Conservation (phyloP, 2,113 vertebrate genomes). For the Notarius quadriscutis region DNA sequence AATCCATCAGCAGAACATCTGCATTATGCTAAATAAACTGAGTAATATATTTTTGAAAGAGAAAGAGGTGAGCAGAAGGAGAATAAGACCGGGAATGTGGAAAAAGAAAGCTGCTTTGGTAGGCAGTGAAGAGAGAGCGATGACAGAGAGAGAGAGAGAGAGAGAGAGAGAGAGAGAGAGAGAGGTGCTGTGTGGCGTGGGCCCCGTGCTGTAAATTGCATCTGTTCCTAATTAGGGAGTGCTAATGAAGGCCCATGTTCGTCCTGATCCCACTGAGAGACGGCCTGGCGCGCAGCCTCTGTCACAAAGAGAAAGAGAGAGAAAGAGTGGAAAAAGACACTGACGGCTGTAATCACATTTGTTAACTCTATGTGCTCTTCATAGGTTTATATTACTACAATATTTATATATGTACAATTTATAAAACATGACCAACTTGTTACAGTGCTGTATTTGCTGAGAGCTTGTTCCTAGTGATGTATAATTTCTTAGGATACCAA, state of each 20-base stretch:
- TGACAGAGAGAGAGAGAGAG: slow-evolving; percentile 19
- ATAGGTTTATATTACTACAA: not conserved
- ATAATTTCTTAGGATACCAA: not conserved
- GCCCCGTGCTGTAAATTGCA: slow-evolving; percentile 63
- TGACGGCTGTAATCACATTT: slow-evolving; percentile 34
- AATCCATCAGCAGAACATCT: not conserved
- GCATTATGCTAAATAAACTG: slow-evolving; percentile 20
- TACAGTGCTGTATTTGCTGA: not conserved
- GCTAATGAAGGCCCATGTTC: slow-evolving; percentile 66
- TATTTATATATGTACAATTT: slow-evolving; percentile 1
- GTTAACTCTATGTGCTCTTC: slow-evolving; percentile 24
- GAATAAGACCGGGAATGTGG: not conserved
- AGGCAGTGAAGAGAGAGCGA: slow-evolving; percentile 28
- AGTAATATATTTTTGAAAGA: not conserved
- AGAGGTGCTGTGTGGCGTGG: slow-evolving; percentile 51
- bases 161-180: slow-evolving; percentile 30
- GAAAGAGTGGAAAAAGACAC: slow-evolving; percentile 30
- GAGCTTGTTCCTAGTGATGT: not conserved
- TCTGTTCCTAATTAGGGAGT: slow-evolving; percentile 67
- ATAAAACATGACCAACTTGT: not conserved
- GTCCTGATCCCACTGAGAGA: slow-evolving; percentile 58
- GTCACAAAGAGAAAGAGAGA: slow-evolving; percentile 46
- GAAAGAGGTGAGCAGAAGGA: slow-evolving; percentile 25
- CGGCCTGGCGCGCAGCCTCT: slow-evolving; percentile 53
- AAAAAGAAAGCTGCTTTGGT: slow-evolving; percentile 17